These are phyloP conservation scores for Pachyrhynchus sulphureomaculatus DNA, from an alignment of 1,140 invertebrate genomes.

Conservation along the genomic window DNA sequence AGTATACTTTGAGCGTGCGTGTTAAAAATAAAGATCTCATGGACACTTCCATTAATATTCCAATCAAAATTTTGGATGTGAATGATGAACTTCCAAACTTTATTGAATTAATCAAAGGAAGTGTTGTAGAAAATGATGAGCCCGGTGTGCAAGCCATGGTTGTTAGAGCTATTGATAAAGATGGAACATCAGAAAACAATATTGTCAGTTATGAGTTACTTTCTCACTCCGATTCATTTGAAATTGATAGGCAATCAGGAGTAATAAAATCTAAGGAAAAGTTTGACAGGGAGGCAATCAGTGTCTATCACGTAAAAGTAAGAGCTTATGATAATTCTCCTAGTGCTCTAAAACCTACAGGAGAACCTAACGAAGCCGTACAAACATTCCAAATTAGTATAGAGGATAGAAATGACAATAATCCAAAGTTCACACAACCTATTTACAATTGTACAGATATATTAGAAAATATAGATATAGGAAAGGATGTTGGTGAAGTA, in stretches of 20 bases:
- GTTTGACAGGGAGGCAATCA: conserved; percentile 80
- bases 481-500: conserved; percentile 78
- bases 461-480: conserved; percentile 78
- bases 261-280: conserved; percentile 75
- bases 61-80: conserved; percentile 77
- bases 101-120: conserved; percentile 72
- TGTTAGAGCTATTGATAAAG: conserved; percentile 75
- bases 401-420: conserved; percentile 89
- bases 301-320: conserved; percentile 81
- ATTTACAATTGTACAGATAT: conserved; percentile 77
- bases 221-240: conserved; percentile 70
- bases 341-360: conserved; percentile 74
- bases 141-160: conserved; percentile 76
- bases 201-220: conserved; percentile 75
- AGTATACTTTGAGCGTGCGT: conserved; percentile 79
- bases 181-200: conserved; percentile 79
- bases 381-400: conserved; percentile 84
- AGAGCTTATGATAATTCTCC: conserved; percentile 83
- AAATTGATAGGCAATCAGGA: conserved; percentile 78
- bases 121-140: conserved; percentile 78
- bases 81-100: conserved; percentile 88
- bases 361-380: conserved; percentile 65
- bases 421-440: conserved; percentile 72
- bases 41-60: conserved; percentile 69
- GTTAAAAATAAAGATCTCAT: conserved; percentile 80